Percentiles rank a stretch among this genome's conserved stretches.
phyloP scores from a whole-genome alignment of 1,140 invertebrate genomes.

The Tetragnatha versicolor region DNA sequence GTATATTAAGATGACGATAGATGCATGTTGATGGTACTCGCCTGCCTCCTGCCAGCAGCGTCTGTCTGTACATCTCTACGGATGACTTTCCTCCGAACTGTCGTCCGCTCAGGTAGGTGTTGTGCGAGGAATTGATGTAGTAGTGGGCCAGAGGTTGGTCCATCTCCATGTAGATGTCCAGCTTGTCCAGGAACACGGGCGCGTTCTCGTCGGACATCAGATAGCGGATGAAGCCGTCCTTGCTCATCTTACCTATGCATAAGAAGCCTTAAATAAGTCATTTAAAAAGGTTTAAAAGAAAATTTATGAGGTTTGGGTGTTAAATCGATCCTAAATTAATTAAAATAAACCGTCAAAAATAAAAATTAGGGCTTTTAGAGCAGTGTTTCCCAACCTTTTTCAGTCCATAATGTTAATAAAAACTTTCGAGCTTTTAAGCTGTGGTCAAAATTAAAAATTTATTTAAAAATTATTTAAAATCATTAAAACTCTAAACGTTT shows the following conservation, averaged over 20 bases:
- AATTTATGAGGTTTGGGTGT: not conserved
- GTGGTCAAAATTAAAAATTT: too few species aligned
- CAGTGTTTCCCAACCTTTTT: too few species aligned
- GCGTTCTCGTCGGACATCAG: slow-evolving; percentile 99
- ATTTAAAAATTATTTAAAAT: too few species aligned
- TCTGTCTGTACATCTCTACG: slow-evolving; percentile 98
- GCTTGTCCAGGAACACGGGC: slow-evolving; percentile 94
- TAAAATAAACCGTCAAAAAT: too few species aligned
- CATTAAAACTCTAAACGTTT: too few species aligned
- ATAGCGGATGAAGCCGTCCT: slow-evolving; percentile 95
- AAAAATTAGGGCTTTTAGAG: too few species aligned
- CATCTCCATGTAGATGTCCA: slow-evolving; percentile 98
- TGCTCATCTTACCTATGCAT: slow-evolving; percentile 75
- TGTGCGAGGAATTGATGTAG: slow-evolving; percentile 99
- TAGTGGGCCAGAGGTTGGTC: slow-evolving; percentile 97
- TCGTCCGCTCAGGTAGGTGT: slow-evolving; percentile 94
- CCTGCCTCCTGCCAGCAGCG: slow-evolving; percentile 92
- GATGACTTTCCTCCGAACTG: slow-evolving; percentile 98
- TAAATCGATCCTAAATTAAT: not conserved
- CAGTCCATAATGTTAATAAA: too few species aligned
- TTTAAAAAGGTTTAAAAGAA: not conserved
- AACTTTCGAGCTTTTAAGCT: too few species aligned
- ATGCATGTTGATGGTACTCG: slow-evolving; percentile 64
- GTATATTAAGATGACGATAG: too few species aligned
- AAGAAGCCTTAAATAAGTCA: not conserved